Conservation (phyloP, 2,797 vertebrate species). For the Notamacropus eugenii region DNA sequence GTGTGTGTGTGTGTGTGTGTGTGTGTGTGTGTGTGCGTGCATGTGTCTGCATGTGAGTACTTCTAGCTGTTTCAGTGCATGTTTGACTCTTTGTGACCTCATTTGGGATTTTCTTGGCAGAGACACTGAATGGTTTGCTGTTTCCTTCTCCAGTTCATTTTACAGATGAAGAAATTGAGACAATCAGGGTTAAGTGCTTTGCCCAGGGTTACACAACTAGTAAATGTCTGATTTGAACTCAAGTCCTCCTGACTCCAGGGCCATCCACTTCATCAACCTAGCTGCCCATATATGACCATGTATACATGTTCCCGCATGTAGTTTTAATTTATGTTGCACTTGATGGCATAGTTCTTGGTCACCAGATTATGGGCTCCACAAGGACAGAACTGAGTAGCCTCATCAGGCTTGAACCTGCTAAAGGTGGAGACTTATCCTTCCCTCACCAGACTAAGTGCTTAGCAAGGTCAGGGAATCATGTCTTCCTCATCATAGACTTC, state of each 20-base stretch:
- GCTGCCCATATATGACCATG: too few relatives aligned
- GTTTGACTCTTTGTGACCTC: not conserved
- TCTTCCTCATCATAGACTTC: not conserved
- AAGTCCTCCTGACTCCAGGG: too few relatives aligned
- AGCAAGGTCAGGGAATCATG: not conserved
- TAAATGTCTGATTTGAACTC: not conserved
- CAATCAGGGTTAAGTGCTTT: not conserved
- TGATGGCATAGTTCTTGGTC: not conserved
- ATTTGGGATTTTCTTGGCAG: not conserved
- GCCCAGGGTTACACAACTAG: not conserved
- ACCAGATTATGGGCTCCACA: not conserved
- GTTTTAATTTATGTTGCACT: not conserved
- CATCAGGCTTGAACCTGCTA: not conserved
- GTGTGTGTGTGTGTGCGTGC: not conserved
- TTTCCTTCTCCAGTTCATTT: not conserved
- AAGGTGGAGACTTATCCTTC: not conserved
- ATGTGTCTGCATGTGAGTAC: not conserved
- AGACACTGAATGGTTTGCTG: not conserved
- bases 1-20: not conserved
- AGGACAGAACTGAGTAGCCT: not conserved
- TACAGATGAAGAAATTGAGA: not conserved
- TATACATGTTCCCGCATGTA: not conserved
- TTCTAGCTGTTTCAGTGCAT: not conserved
- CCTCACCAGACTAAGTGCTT: not conserved
- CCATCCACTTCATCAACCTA: too few relatives aligned